phyloP scores from a whole-genome alignment of 2,888 invertebrate species.

The Ormia ochracea region DNA sequence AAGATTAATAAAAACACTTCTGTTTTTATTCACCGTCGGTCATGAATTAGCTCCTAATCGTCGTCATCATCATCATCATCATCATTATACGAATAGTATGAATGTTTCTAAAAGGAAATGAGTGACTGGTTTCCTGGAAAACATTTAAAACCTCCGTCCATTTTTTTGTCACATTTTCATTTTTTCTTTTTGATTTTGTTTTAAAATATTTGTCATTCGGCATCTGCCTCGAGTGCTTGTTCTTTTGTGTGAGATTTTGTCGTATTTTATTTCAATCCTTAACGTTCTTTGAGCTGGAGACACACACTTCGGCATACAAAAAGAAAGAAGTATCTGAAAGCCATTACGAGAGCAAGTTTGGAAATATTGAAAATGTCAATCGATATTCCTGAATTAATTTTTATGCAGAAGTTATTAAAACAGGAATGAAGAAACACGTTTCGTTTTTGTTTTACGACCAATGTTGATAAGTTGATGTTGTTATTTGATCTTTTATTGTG shows the following conservation, averaged over 20 bases:
- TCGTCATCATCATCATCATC: not conserved
- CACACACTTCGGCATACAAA: not conserved
- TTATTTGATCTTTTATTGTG: too few species aligned
- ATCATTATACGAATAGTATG: not conserved
- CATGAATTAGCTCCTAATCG: not conserved
- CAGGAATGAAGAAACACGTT: not conserved
- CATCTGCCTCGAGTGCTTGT: not conserved
- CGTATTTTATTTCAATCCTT: slow-evolving; percentile 42
- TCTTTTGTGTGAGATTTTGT: not conserved
- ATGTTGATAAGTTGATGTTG: too few species aligned
- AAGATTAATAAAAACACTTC: too few species aligned
- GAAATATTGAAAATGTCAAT: slow-evolving; percentile 52
- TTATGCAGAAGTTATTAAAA: not conserved
- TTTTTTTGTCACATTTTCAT: not conserved
- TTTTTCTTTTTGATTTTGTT: not conserved
- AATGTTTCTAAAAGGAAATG: slow-evolving; percentile 6
- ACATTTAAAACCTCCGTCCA: slow-evolving; percentile 39
- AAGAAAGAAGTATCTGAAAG: slow-evolving; percentile 10
- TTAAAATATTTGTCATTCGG: not conserved
- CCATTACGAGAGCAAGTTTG: not conserved
- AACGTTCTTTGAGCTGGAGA: slow-evolving; percentile 56
- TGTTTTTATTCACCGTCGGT: slow-evolving; percentile 27
- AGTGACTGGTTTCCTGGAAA: slow-evolving; percentile 20
- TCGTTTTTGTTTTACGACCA: too few species aligned
- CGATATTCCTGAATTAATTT: slow-evolving; percentile 54